Evolutionary conservation across 1,140 invertebrate genomes (phyloP), one percentile per base, ranked within the genome.

Genomic region (Lepidurus arcticus): DNA sequence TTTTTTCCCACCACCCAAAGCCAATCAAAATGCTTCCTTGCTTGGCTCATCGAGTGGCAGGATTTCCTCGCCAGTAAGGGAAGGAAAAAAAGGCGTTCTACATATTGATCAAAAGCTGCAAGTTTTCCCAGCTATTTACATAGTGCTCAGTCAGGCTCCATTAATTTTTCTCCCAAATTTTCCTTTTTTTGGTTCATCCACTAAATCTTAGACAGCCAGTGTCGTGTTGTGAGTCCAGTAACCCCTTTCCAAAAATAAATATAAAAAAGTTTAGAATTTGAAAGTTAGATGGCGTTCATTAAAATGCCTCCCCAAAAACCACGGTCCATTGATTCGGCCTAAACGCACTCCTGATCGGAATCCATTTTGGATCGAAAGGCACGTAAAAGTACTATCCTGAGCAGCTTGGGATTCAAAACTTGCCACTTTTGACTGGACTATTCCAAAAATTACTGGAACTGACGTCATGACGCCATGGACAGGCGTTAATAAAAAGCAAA

Each of bases 131-230:
- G 53, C 53, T 65, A 65, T 65, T 65, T 65, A 65, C 53, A 65
- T 65, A 65, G 53, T 65, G 53, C 53, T 65, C 53, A 65, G 53
- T 65, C 53, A 65, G 53, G 53, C 53, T 65, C 53, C 53, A 65
- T 65, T 65, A 65, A 65, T 65, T 65, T 65, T 65, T 65, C 53
- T 65, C 53, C 16, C 53, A 21, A 13, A n/a, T 65, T 65, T 65
- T 65, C 1, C 4, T 65, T 21, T 65, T 7, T 45, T 21, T n/a
- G 1, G 26, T 80, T 45, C 75, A 81, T 24, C 75, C 74, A 1
- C 21, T 80, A 0, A 81, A 74, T 11, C 82, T 82, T 21, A 65
- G 53, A 65, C 53, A 65, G 6, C 16, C 53, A 65, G 47, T 65
- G 21, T 13, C 13, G 47, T 16, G 45, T 11, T n/a, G 53, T 1